Base-by-base conservation (phyloP, 35 echinoderm and acorn worm species). In the Ophiothrix spiculata region DNA sequence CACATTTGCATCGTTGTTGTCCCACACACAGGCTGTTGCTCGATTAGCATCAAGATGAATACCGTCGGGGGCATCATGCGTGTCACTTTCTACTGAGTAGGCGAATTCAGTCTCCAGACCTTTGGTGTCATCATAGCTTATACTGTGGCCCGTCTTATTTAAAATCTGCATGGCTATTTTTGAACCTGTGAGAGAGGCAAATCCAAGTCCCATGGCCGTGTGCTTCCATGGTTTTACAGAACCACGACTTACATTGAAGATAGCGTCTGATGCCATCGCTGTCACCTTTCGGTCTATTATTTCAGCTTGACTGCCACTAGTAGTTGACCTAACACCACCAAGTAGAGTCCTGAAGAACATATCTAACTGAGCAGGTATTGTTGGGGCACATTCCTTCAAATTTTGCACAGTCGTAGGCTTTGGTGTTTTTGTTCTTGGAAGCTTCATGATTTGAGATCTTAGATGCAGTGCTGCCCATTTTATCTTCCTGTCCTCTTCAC, bases 181-280 rank as follows among this genome's bases (percentile, higher is more conserved):
- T 45, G 86, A 95, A 91, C 90, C 80, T 80, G 90, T 95, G 19
- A 95, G 82, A n/a, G 93, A 95, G 25, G 93, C 39, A 16, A 95
- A 78, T 0, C 92, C 88, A 8, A 95, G 54, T 32, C 88, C 89
- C 31, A 95, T 32, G 8, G 69, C 64, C 33, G 86, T 91, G 77
- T 91, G 45, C 80, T 95, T 95, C 90, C 93, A 88, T 79, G 93
- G 93, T 83, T 88, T 85, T 19, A 95, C 89, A 31, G 84, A 39
- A 39, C 89, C 89, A 88, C 41, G 89, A 77, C 85, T 78, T 19
- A 88, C 85, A 64, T 88, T 95, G 36, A 79, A 95, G 17, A 91
- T 76, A 31, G 85, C 89, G 88, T 91, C 84, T 64, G 86, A 91
- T 46, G 93, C 90, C 89, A 91, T 80, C 1, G 85, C 46, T 79